These are phyloP conservation scores for Myiozetetes cayanensis DNA, from an alignment of 2,113 vertebrate genomes.

Conservation along the genomic window DNA sequence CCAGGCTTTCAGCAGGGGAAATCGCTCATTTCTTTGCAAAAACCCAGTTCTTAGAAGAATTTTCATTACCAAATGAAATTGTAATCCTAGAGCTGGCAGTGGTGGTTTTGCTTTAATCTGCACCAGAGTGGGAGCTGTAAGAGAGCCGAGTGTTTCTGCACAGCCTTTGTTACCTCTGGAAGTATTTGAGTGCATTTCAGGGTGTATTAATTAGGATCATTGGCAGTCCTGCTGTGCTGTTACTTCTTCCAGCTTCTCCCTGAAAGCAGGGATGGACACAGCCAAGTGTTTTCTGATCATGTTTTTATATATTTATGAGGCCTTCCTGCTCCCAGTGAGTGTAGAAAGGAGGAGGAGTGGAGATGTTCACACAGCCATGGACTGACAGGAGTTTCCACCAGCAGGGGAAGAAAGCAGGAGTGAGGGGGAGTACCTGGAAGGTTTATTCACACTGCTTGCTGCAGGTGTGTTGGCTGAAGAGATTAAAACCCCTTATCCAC, in stretches of 20 bases:
- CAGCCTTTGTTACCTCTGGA: not conserved
- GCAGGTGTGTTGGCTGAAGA: not conserved
- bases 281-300: not conserved
- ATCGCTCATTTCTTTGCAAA: not conserved
- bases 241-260: not conserved
- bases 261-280: not conserved
- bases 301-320: not conserved
- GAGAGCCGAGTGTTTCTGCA: not conserved
- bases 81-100: not conserved
- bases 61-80: not conserved
- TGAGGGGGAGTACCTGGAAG: not conserved
- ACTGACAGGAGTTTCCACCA: rapidly evolving
- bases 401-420: not conserved
- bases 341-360: not conserved
- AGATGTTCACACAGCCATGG: not conserved
- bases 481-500: not conserved
- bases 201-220: not conserved
- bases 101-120: not conserved
- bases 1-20: not conserved
- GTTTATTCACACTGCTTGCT: not conserved
- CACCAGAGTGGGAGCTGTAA: not conserved
- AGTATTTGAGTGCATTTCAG: not conserved
- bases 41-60: not conserved
- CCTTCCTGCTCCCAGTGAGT: not conserved
- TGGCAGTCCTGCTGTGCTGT: not conserved